A percentile compares a stretch with the other conserved stretches of the same genome.
Conservation (phyloP, 2,113 vertebrate genomes). For the Platichthys flesus region DNA sequence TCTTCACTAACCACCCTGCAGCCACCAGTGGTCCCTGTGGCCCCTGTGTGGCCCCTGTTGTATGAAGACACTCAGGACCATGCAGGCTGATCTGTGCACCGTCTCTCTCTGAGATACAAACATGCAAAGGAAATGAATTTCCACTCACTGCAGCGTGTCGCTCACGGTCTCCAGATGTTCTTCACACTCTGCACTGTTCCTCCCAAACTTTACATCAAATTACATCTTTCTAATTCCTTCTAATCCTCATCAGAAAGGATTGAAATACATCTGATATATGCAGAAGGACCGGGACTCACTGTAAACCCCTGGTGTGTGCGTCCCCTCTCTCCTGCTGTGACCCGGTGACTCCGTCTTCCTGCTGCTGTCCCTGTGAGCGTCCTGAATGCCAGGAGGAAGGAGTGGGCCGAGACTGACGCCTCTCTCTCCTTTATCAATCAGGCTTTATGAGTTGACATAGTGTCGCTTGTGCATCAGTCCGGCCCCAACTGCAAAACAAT, state of each 20-base stretch:
- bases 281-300: slow-evolving; percentile 23
- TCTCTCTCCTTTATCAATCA: slow-evolving; percentile 55
- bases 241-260: background rate
- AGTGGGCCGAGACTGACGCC: slow-evolving; percentile 54
- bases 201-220: no score
- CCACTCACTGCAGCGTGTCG: background rate
- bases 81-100: no score
- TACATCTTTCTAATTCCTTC: background rate
- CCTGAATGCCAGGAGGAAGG: slow-evolving; percentile 55
- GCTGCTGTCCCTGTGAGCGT: slow-evolving; percentile 17
- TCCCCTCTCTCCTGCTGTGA: background rate
- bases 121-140: background rate
- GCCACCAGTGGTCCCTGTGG: no score
- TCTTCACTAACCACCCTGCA: no score
- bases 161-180: background rate
- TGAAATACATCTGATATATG: background rate
- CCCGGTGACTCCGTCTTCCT: slow-evolving; percentile 14
- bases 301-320: background rate
- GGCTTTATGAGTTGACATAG: slow-evolving; percentile 66
- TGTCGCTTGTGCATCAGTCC: slow-evolving; percentile 60
- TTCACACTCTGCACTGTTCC: background rate
- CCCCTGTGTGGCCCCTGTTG: no score
- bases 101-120: no score
- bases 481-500: slow-evolving; percentile 65
- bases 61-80: no score